These are phyloP conservation scores for Girardinus metallicus DNA, from an alignment of 2,797 vertebrate genomes.

Conservation along the genomic window DNA sequence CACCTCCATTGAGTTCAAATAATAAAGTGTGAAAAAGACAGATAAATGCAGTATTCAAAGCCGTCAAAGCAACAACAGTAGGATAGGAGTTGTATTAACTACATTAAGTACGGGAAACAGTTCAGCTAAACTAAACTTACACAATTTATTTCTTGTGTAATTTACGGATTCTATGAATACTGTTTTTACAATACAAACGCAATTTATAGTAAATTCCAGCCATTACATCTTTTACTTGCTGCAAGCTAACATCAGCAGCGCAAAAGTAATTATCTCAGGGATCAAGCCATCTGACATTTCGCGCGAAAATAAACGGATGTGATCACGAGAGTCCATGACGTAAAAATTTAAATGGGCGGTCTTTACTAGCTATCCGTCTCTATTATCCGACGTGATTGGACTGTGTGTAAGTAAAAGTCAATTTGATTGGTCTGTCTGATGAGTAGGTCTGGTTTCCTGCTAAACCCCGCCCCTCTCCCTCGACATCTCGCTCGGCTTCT, in stretches of 20 bases:
- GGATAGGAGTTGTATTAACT: background rate
- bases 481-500: conserved; percentile 58
- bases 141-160: background rate
- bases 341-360: conserved; percentile 42
- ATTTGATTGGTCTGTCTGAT: background rate
- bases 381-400: conserved; percentile 57
- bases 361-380: background rate
- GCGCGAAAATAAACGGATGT: conserved; percentile 71
- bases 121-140: background rate
- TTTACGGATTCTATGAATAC: background rate
- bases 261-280: conserved; percentile 3
- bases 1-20: background rate
- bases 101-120: background rate
- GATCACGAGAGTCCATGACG: conserved; percentile 67
- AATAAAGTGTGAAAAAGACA: background rate
- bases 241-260: conserved; percentile 26
- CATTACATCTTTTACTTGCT: conserved; percentile 5
- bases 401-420: background rate
- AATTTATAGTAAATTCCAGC: background rate
- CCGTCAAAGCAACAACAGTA: background rate
- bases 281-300: conserved; percentile 58
- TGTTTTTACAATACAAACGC: background rate
- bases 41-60: background rate
- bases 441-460: conserved; percentile 10
- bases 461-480: conserved; percentile 44